Evolutionary conservation across 2,797 vertebrate species (phyloP), one percentile per base, ranked within the genome.

Genomic region (Pangasius larnaudii): DNA sequence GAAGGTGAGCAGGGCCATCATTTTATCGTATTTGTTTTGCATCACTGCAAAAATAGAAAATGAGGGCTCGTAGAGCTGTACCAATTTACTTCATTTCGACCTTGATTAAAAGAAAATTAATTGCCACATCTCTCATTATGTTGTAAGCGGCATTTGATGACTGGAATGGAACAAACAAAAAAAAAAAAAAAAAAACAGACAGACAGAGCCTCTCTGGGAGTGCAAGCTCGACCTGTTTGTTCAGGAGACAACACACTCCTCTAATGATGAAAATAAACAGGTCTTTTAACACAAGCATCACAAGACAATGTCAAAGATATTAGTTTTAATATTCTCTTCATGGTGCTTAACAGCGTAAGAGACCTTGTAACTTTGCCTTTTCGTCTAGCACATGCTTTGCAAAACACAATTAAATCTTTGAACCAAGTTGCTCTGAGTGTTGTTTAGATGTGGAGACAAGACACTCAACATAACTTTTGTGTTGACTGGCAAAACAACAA

Each of bases 61-160:
- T 97, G 98, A 98, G 97, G 97, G 97, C 96, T 98, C 96, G 97
- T 97, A 97, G 97, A 98, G 97, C 97, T 94, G 96, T 96, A 96
- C 97, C 98, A 98, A 98, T 99, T 98, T 98, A 98, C 97, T 99
- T 98, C 97, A 98, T 99, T 97, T 98, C 97, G 97, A 98, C 98
- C 98, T 99, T 99, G 98, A 99, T 99, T 99, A 99, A 99, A 99
- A 99, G 97, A 99, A 99, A 99, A 99, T 99, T 99, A 99, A 99
- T 99, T 99, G 98, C 98, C 95, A 96, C 97, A 98, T 98, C 97
- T 99, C 98, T 98, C 98, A 98, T 98, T 98, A 97, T 99, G 97
- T 97, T 96, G 96, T 96, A 95, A 96, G 97, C 97, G 92, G 96
- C 96, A 98, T 97, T 98, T 97, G 97, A 97, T 97, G 96, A 97